phyloP scores from a whole-genome alignment of 1,140 invertebrate species.

The Leptoteleia sp. region DNA sequence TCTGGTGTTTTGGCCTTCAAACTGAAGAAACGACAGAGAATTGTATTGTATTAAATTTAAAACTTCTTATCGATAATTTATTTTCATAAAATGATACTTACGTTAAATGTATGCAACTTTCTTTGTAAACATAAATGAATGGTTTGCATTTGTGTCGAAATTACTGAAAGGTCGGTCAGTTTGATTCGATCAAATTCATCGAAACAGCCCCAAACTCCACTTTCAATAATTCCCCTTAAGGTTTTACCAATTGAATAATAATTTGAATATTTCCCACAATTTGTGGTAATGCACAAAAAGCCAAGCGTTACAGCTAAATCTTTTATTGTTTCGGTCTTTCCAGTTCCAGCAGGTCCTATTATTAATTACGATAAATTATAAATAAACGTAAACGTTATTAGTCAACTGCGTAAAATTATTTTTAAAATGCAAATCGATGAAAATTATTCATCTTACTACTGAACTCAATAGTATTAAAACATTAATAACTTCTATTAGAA shows the following conservation, averaged over 20 bases:
- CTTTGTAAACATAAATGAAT: constrained; percentile 90
- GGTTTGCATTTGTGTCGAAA: constrained; percentile 93
- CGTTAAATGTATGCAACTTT: constrained; percentile 78
- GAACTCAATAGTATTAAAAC: too few species aligned
- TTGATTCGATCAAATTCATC: constrained; percentile 96
- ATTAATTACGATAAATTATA: neutral
- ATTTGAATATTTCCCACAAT: constrained; percentile 95
- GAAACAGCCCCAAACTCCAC: constrained; percentile 94
- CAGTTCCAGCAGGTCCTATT: constrained; percentile 88
- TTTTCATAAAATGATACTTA: neutral
- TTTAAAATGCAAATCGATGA: too few species aligned
- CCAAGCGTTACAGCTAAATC: constrained; percentile 94
- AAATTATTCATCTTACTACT: too few species aligned
- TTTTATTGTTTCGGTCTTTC: constrained; percentile 95
- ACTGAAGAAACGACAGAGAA: constrained; percentile 80
- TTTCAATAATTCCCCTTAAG: constrained; percentile 86
- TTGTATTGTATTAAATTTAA: constrained; percentile 26
- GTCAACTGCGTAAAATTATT: too few species aligned
- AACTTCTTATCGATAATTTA: neutral
- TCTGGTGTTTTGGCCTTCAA: constrained; percentile 91
- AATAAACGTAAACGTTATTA: too few species aligned
- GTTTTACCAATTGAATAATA: constrained; percentile 92
- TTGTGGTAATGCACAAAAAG: constrained; percentile 92
- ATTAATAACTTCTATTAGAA: too few species aligned
- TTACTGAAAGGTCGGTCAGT: constrained; percentile 92